A percentile compares a stretch with the other conserved stretches of the same genome.
phyloP scores from a whole-genome alignment of 1,140 invertebrate genomes.

The Steinernema khuongi region DNA sequence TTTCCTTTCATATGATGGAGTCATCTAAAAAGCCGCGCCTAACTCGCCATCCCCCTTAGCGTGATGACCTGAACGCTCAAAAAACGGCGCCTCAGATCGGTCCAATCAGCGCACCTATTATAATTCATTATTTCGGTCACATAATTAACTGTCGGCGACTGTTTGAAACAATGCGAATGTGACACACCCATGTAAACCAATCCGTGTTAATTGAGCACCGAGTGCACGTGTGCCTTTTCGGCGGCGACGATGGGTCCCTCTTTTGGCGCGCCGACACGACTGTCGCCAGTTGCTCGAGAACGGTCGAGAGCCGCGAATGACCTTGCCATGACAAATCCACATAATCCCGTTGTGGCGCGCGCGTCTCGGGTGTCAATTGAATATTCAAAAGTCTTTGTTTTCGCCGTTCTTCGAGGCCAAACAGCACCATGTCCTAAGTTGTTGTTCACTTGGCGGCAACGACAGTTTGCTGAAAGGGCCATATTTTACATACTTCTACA shows the following conservation, averaged over 20 bases:
- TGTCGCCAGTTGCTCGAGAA: constrained; percentile 11
- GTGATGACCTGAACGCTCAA: too few relatives aligned
- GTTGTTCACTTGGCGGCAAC: not conserved
- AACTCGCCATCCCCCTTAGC: too few relatives aligned
- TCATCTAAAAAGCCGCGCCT: too few relatives aligned
- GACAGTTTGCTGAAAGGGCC: too few relatives aligned
- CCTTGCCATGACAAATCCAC: not conserved
- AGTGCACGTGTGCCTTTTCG: not conserved
- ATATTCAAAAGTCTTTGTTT: constrained; percentile 9
- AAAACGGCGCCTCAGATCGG: too few relatives aligned
- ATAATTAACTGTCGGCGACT: not conserved
- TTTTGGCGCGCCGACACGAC: not conserved
- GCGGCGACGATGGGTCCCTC: not conserved
- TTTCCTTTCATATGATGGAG: too few relatives aligned
- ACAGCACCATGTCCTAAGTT: not conserved
- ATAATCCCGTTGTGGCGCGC: not conserved
- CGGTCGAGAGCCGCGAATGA: not conserved
- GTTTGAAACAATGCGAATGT: not conserved
- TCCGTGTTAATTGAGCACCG: not conserved
- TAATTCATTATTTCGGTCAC: not conserved
- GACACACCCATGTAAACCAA: not conserved
- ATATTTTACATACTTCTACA: too few relatives aligned
- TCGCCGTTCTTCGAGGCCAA: not conserved
- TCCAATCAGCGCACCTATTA: not conserved
- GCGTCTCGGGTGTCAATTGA: not conserved